Conservation (phyloP, 2,113 vertebrate genomes). For the Albula goreensis region DNA sequence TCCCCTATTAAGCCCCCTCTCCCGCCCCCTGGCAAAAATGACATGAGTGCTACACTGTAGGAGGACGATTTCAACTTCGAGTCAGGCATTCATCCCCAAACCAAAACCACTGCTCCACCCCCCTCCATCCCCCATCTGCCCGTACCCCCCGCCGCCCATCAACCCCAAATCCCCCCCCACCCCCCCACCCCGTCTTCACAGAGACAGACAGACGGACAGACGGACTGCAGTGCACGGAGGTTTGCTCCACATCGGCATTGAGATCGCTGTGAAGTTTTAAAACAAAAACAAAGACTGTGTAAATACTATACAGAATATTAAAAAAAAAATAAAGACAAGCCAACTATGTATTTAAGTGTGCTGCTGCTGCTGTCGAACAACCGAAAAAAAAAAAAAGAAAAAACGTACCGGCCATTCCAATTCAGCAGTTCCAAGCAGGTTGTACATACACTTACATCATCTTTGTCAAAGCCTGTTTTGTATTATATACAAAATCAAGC, state of each 20-base stretch:
- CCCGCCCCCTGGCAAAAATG: slow-evolving; percentile 44
- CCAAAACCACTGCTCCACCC: neutral
- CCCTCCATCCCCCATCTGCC: slow-evolving; percentile 26
- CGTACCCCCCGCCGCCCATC: neutral
- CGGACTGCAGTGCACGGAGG: slow-evolving; percentile 52
- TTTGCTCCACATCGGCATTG: slow-evolving; percentile 41
- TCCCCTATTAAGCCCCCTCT: slow-evolving; percentile 28
- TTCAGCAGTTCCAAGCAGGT: slow-evolving; percentile 85
- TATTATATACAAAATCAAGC: slow-evolving; percentile 91
- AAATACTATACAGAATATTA: slow-evolving; percentile 93
- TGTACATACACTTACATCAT: slow-evolving; percentile 96
- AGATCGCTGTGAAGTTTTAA: slow-evolving; percentile 51
- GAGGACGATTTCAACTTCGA: slow-evolving; percentile 32
- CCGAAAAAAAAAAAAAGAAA: slow-evolving; percentile 74
- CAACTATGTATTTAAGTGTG: slow-evolving; percentile 87
- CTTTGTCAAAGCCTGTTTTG: slow-evolving; percentile 83
- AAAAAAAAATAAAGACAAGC: slow-evolving; percentile 90
- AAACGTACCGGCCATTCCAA: slow-evolving; percentile 79
- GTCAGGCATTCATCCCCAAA: neutral
- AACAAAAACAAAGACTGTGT: slow-evolving; percentile 77
- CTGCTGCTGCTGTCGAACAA: slow-evolving; percentile 90
- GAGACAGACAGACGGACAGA: slow-evolving; percentile 34
- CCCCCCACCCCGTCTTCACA: slow-evolving; percentile 36
- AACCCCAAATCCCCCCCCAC: slow-evolving; percentile 32
- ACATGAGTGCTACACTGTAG: slow-evolving; percentile 26